Percentiles rank a stretch among this genome's conserved stretches.
These are phyloP conservation scores for Melanotaenia pygmaea DNA, from an alignment of 2,797 vertebrate species.

Conservation along the genomic window DNA sequence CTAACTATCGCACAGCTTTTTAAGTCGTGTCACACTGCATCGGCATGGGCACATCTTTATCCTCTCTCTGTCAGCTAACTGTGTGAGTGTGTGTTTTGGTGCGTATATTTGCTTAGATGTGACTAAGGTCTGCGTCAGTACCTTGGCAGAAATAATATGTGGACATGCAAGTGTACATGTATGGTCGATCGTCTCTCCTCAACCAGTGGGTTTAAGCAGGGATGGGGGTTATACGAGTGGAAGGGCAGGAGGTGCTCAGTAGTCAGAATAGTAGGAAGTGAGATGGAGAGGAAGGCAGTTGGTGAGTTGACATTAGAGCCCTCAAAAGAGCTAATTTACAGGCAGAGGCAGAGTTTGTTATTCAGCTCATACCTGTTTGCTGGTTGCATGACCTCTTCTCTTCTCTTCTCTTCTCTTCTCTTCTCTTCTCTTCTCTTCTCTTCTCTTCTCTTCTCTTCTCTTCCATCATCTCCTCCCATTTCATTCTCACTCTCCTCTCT, in stretches of 20 bases:
- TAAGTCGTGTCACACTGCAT: conserved; percentile 12
- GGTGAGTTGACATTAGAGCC: conserved; percentile 55
- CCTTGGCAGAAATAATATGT: neutral
- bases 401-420: neutral
- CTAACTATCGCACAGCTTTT: neutral
- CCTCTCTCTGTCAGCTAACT: conserved; percentile 14
- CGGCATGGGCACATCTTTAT: conserved; percentile 24
- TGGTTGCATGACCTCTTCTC: conserved; percentile 22
- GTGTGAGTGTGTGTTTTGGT: conserved; percentile 36
- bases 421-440: neutral
- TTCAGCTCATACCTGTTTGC: conserved; percentile 70
- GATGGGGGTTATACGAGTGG: conserved; percentile 48
- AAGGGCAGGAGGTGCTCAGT: conserved; percentile 47
- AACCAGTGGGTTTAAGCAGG: conserved; percentile 9
- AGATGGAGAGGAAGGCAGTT: conserved; percentile 38
- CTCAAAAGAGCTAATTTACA: conserved; percentile 61
- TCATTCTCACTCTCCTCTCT: neutral
- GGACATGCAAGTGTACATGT: neutral
- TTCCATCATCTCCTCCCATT: neutral
- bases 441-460: neutral
- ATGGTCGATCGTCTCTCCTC: conserved; percentile 8
- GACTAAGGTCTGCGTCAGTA: conserved; percentile 51
- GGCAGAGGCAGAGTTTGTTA: conserved; percentile 62
- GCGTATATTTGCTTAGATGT: conserved; percentile 53
- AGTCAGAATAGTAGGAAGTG: conserved; percentile 37